Conservation (phyloP, 2,888 invertebrate genomes). For the Monopis laevigella region DNA sequence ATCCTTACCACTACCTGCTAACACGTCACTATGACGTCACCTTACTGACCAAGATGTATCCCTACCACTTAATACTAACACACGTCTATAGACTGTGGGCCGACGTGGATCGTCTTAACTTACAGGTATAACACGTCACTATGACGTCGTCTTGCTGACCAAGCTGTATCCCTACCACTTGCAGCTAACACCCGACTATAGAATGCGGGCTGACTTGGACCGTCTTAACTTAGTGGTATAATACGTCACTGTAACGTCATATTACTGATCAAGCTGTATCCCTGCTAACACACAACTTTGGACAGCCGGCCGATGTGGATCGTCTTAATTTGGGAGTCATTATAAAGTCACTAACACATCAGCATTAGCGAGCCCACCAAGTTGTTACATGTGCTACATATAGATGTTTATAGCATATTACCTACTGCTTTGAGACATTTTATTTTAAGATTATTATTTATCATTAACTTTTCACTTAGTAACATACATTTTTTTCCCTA, state of each 20-base stretch:
- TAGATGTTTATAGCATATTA: too few relatives aligned
- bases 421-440: too few relatives aligned
- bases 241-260: too few relatives aligned
- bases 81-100: constrained; percentile 97
- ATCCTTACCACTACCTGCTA: too few relatives aligned
- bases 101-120: constrained; percentile 94
- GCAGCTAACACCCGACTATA: constrained; percentile 95
- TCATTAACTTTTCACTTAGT: too few relatives aligned
- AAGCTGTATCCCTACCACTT: constrained; percentile 97
- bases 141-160: constrained; percentile 93
- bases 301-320: constrained; percentile 96
- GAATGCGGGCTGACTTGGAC: constrained; percentile 96
- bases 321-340: constrained; percentile 96
- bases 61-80: constrained; percentile 93
- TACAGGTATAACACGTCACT: too few relatives aligned
- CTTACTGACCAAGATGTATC: constrained; percentile 97
- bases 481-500: too few relatives aligned
- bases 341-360: too few relatives aligned
- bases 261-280: constrained; percentile 97
- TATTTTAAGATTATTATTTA: too few relatives aligned
- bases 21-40: too few relatives aligned
- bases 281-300: constrained; percentile 95
- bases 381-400: too few relatives aligned
- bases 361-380: too few relatives aligned
- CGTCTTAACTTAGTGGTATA: constrained; percentile 93